phyloP scores from a whole-genome alignment of 2,113 vertebrate genomes.

The Manacus vitellinus region DNA sequence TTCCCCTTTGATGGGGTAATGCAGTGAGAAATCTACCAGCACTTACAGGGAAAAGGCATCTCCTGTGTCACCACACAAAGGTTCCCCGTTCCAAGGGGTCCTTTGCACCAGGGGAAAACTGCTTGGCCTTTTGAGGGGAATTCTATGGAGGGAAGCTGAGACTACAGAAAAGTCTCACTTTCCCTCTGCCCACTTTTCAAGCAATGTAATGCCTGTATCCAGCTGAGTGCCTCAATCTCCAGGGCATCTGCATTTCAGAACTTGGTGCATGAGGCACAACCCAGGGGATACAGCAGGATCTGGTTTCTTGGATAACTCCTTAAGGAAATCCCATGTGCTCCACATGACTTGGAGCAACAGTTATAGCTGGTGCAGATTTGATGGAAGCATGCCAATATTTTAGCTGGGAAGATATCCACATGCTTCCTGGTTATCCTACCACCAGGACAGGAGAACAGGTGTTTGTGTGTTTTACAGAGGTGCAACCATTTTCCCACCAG shows the following conservation, averaged over 20 bases:
- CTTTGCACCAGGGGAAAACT: not conserved
- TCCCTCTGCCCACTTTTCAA: not conserved
- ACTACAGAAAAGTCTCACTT: not conserved
- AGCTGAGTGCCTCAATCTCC: not conserved
- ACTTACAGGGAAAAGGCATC: accelerated
- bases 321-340: not conserved
- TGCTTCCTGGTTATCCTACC: not conserved
- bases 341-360: not conserved
- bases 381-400: not conserved
- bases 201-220: not conserved
- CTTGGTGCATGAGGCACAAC: not conserved
- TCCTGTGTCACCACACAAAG: accelerated
- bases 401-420: not conserved
- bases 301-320: not conserved
- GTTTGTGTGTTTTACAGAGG: not conserved
- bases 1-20: not conserved
- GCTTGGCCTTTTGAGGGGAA: not conserved
- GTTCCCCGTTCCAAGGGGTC: not conserved
- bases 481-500: not conserved
- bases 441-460: not conserved
- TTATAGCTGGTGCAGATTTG: not conserved
- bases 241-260: not conserved
- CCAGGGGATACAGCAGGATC: not conserved
- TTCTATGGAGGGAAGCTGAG: not conserved
- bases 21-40: not conserved